phyloP scores from a whole-genome alignment of 2,888 invertebrate genomes.

The Pollenia griseotomentosa region DNA sequence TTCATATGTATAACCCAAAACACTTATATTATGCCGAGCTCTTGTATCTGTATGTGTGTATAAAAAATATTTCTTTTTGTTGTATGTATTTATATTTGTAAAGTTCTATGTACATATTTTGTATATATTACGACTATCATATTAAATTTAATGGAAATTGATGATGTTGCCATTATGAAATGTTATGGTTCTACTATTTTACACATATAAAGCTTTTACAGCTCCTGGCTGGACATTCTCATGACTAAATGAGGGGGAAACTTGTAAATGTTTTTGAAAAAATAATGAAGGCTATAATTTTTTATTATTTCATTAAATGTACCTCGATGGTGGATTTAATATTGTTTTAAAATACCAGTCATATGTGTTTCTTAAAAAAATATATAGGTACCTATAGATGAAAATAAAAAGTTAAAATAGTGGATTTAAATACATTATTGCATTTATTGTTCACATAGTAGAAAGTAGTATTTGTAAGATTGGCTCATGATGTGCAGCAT shows the following conservation, averaged over 20 bases:
- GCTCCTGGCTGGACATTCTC: constrained; percentile 22
- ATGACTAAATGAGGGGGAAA: constrained; percentile 5
- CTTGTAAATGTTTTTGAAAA: background rate
- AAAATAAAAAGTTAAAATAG: too few relatives aligned
- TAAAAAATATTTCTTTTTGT: constrained; percentile 38
- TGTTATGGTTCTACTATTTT: constrained; percentile 74
- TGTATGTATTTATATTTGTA: too few relatives aligned
- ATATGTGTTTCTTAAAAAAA: constrained; percentile 13
- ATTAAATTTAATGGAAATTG: constrained; percentile 84
- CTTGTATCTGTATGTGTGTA: background rate
- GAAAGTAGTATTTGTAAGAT: too few relatives aligned
- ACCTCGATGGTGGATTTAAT: constrained; percentile 44
- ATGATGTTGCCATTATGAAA: constrained; percentile 83
- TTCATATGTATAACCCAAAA: background rate
- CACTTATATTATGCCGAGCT: background rate
- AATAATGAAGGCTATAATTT: constrained; percentile 53
- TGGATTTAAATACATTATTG: too few relatives aligned
- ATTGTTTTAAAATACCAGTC: constrained; percentile 60
- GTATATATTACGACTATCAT: constrained; percentile 71
- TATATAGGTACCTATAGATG: background rate
- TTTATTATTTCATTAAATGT: constrained; percentile 61
- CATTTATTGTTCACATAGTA: too few relatives aligned
- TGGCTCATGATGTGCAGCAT: too few relatives aligned
- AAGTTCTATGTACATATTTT: constrained; percentile 44
- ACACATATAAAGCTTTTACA: constrained; percentile 10